These are phyloP conservation scores for Venusia cambrica DNA, from an alignment of 2,888 invertebrate genomes.

Conservation along the genomic window DNA sequence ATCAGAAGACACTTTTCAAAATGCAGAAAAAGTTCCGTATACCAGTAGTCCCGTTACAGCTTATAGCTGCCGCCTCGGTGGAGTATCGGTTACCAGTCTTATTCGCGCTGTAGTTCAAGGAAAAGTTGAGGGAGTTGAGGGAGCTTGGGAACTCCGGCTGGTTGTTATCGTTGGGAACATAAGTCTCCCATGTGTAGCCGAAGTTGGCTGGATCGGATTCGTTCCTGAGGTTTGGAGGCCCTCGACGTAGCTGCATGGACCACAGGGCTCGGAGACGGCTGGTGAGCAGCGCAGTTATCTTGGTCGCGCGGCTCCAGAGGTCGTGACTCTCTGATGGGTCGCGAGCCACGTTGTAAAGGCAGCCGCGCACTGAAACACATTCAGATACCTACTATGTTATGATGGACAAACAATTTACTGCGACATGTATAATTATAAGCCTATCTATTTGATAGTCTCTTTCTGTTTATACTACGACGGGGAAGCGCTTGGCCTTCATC, in stretches of 20 bases:
- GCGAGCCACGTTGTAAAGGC: constrained; percentile 87
- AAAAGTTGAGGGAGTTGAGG: constrained; percentile 37
- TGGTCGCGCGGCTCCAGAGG: constrained; percentile 74
- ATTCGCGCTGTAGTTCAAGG: constrained; percentile 36
- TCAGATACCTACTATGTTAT: too few relatives aligned
- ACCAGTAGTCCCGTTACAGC: constrained; percentile 53
- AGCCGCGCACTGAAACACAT: constrained; percentile 80
- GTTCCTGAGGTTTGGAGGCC: constrained; percentile 66
- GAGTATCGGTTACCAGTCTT: constrained; percentile 33
- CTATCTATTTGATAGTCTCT: neutral
- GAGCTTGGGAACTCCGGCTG: too few relatives aligned
- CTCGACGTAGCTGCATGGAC: constrained; percentile 72
- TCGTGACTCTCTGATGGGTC: constrained; percentile 92
- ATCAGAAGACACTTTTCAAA: constrained; percentile 57
- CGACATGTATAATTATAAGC: neutral
- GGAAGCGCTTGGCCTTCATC: too few relatives aligned
- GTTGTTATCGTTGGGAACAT: constrained; percentile 51
- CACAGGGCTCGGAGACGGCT: constrained; percentile 63
- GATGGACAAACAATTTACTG: neutral
- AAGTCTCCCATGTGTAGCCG: constrained; percentile 87
- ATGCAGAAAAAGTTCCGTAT: constrained; percentile 67
- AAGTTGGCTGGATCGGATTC: constrained; percentile 86
- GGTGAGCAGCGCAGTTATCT: constrained; percentile 63
- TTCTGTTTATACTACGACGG: constrained; percentile 35
- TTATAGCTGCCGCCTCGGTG: constrained; percentile 43